A percentile compares a stretch with the other conserved stretches of the same genome.
Conservation (phyloP, 37 sponge, comb jelly and placozoan genomes). For the Halisarca cf. caerulea region DNA sequence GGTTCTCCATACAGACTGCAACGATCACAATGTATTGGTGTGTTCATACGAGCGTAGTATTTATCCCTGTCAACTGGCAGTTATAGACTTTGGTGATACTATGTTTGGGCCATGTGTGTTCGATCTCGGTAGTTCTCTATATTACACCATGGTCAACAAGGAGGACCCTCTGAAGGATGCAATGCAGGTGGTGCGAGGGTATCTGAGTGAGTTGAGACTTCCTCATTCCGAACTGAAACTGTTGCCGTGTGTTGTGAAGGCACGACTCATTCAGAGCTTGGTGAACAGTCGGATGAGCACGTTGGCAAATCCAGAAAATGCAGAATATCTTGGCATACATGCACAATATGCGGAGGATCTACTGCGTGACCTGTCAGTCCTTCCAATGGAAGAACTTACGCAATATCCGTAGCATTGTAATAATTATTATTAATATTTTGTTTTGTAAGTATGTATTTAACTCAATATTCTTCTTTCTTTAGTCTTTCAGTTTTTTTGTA, state of each 20-base stretch:
- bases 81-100: conserved; percentile 3
- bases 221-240: background rate
- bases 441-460: too few relatives aligned
- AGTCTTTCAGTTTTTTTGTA: too few relatives aligned
- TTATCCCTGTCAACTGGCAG: background rate
- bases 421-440: too few relatives aligned
- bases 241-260: background rate
- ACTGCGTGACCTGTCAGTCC: background rate
- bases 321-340: background rate
- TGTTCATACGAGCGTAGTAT: background rate
- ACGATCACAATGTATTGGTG: background rate
- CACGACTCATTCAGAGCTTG: background rate
- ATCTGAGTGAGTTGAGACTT: background rate
- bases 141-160: background rate
- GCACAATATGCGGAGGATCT: background rate
- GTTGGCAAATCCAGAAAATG: background rate
- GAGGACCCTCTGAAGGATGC: conserved; percentile 3
- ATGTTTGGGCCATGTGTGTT: background rate
- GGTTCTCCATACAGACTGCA: background rate
- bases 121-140: background rate
- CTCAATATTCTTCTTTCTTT: too few relatives aligned
- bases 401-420: too few relatives aligned
- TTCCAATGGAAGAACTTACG: background rate
- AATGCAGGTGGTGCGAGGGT: background rate
- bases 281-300: background rate